Percentiles rank a stretch among this genome's conserved stretches.
Evolutionary conservation across 2,113 vertebrate species (phyloP).

Genomic region (Agelaius phoeniceus): DNA sequence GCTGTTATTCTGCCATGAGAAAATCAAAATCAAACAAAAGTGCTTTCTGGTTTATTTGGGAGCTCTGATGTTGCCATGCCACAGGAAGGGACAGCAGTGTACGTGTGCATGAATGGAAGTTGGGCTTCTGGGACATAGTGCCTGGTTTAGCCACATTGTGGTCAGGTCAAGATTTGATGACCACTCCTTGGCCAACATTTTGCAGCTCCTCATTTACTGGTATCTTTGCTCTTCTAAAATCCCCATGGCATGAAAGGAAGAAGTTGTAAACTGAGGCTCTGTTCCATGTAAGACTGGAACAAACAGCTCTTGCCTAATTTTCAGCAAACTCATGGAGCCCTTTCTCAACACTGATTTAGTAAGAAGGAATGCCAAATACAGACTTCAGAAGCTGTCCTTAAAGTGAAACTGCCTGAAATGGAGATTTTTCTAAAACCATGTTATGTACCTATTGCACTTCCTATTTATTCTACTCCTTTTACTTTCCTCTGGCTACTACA

Average conservation of each 20-base stretch:
- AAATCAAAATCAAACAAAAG: not conserved
- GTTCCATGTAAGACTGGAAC: not conserved
- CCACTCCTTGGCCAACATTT: not conserved
- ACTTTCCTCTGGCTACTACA: slow-evolving; percentile 45
- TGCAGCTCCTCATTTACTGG: not conserved
- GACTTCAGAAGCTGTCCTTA: not conserved
- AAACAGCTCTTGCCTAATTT: not conserved
- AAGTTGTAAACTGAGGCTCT: not conserved
- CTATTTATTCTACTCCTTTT: slow-evolving; percentile 45
- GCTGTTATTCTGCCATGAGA: not conserved
- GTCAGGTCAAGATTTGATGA: not conserved
- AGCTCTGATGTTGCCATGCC: not conserved
- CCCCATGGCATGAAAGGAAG: not conserved
- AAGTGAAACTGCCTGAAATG: not conserved
- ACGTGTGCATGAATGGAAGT: not conserved
- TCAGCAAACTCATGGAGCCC: not conserved
- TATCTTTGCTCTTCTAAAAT: not conserved
- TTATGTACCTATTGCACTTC: not conserved
- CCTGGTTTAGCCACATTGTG: not conserved
- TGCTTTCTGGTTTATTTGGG: not conserved
- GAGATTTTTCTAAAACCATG: not conserved
- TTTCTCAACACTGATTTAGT: not conserved
- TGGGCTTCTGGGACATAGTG: not conserved
- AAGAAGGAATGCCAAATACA: not conserved
- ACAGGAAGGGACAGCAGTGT: not conserved